Evolutionary conservation across 2,797 vertebrate genomes (phyloP), one percentile per base, ranked within the genome.

Genomic region (Gallinago nigripennis): DNA sequence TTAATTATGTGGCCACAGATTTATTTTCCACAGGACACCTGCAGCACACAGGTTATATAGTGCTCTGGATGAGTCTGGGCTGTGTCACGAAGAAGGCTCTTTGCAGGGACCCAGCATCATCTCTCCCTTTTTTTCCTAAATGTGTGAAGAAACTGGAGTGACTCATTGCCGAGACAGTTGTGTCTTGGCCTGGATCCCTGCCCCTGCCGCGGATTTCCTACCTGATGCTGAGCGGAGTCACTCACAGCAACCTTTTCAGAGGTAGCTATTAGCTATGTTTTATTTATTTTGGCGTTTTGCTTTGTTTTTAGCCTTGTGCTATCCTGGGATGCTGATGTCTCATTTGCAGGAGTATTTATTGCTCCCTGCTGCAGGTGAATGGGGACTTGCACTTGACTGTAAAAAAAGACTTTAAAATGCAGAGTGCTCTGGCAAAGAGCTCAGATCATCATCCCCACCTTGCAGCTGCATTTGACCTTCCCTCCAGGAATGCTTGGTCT

Each of bases 261-360:
- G 94, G 94, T 95, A 97, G 93, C 68, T 97, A 97, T 96, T 95
- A 95, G 45, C 81, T 85, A 41, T 75, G 86, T 39, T 95, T 95
- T 90, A 82, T 96, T 96, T 95, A 94, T 94, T 93, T 89, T 92
- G 86, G 88, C 46, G 1, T 95, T 97, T 95, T 82, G 54, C 61
- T 90, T 94, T 95, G 86, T 19, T 94, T 96, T 82, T 45, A 86
- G 68, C 71, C 71, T 80, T 64, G 50, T 64, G 56, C 68, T 70
- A n/a, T 73, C 86, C 95, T 82, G 61, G 65, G 90, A 89, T 93
- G 48, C 81, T 61, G 48, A 43, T 71, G 93, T 82, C 75, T 96
- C 71, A 68, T 93, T 92, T 92, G 71, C 31, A 75, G 71, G 45
- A 93, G 30, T 85, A 77, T 95, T 95, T 87, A 91, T 75, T 92